Percentiles rank a stretch among this genome's conserved stretches.
phyloP scores from a whole-genome alignment of 2,888 invertebrate genomes.

The Pinctada fucata region DNA sequence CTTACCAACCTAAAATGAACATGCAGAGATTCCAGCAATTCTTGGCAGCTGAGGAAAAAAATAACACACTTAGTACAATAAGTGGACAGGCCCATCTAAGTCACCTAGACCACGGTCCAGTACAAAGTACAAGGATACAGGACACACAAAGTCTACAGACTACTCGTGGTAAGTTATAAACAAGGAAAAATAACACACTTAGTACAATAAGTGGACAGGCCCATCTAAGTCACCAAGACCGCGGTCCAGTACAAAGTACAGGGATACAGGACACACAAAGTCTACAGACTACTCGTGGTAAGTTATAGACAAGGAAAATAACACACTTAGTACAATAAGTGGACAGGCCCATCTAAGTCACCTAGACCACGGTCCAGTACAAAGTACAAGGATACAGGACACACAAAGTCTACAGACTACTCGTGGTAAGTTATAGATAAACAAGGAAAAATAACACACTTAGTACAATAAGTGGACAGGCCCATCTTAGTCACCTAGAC shows the following conservation, averaged over 20 bases:
- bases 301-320: slow-evolving; percentile 49
- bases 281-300: slow-evolving; percentile 42
- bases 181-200: slow-evolving; percentile 60
- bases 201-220: slow-evolving; percentile 66
- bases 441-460: too few species aligned
- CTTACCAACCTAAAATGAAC: slow-evolving; percentile 67
- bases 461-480: too few species aligned
- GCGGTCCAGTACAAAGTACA: slow-evolving; percentile 60
- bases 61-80: slow-evolving; percentile 62
- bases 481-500: too few species aligned
- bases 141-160: slow-evolving; percentile 42
- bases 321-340: slow-evolving; percentile 64
- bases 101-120: slow-evolving; percentile 54
- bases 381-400: slow-evolving; percentile 62
- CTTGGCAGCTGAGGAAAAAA: slow-evolving; percentile 64
- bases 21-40: slow-evolving; percentile 69
- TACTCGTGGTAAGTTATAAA: slow-evolving; percentile 42
- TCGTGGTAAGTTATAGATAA: slow-evolving; percentile 24
- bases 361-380: slow-evolving; percentile 51
- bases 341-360: slow-evolving; percentile 60
- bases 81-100: slow-evolving; percentile 60
- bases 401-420: slow-evolving; percentile 38
- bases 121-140: slow-evolving; percentile 63
- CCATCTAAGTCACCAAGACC: slow-evolving; percentile 54
- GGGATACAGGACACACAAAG: slow-evolving; percentile 50